Evolutionary conservation across 2,888 invertebrate species (phyloP), one percentile per base, ranked within the genome.

Genomic region (Eurois occulta): DNA sequence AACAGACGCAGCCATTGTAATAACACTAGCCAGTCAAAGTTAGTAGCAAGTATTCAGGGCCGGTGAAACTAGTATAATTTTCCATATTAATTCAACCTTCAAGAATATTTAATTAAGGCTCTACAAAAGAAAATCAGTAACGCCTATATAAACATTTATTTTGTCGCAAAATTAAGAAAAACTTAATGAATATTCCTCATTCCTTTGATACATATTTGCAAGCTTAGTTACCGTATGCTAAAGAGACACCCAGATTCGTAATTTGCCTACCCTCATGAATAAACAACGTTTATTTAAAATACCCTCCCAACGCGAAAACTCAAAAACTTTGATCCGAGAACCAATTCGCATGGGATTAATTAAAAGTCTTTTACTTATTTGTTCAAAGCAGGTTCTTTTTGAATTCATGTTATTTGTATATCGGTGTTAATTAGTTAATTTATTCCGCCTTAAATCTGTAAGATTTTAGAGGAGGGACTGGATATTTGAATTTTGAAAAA

Each of bases 181-280:
- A 24, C n/a, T 24, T 65, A 24, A 84, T 79, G 80, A 84, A 79
- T 69, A 84, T 84, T 70, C 80, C 48, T 60, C 46, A 84, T 84
- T 70, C 18, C 32, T 62, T 81, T 81, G 75, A 69, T 62, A 74
- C 52, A 85, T 35, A 72, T 86, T 76, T 66, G 41, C 83, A 62
- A 74, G 58, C 52, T 72, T 70, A 82, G 86, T 86, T 83, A 81
- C 58, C 64, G 62, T 77, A 83, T 77, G 86, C 64, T 65, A 86
- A 86, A 72, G 48, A 82, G 83, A 62, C 46, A 62, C 68, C 60
- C 64, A 62, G 65, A 70, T 72, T 65, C 16, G 41, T 70, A 48
- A 85, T 74, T 72, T 48, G 46, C 71, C 58, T 16, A 41, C 71
- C 55, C 60, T 77, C 65, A 83, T 83, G 83, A 72, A 83, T 77